phyloP scores from a whole-genome alignment of 2,797 vertebrate species.

The Streptopelia turtur region DNA sequence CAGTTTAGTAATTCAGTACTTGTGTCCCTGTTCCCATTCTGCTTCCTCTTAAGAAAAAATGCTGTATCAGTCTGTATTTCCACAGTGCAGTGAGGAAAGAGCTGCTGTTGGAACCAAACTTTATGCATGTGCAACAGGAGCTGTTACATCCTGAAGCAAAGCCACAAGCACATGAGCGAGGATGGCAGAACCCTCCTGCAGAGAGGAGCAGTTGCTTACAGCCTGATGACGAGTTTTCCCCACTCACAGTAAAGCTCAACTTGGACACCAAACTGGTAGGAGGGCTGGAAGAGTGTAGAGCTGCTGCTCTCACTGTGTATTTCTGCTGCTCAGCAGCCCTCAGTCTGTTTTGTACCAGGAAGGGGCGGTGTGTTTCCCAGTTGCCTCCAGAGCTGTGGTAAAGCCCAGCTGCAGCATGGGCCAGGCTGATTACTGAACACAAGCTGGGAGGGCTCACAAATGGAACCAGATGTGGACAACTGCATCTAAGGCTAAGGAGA shows the following conservation, averaged over 20 bases:
- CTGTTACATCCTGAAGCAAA: background rate
- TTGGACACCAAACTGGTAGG: background rate
- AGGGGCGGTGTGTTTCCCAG: background rate
- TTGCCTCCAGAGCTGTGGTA: background rate
- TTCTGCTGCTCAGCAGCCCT: background rate
- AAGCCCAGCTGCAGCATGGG: background rate
- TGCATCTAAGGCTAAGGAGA: background rate
- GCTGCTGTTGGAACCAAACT: background rate
- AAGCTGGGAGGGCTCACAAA: background rate
- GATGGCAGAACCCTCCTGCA: background rate
- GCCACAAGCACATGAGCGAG: background rate
- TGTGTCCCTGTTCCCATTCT: background rate
- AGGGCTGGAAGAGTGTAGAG: rapidly evolving
- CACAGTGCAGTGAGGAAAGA: background rate
- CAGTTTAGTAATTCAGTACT: background rate
- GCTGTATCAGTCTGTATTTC: background rate
- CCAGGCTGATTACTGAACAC: rapidly evolving
- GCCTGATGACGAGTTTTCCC: background rate
- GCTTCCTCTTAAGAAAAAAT: background rate
- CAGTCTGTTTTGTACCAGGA: background rate
- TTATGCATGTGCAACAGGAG: no score
- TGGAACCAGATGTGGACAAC: background rate
- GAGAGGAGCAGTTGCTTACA: no score
- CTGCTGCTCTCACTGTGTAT: rapidly evolving
- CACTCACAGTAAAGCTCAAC: background rate